Percentiles rank a stretch among this genome's conserved stretches.
Evolutionary conservation across 2,797 vertebrate species (phyloP).

Genomic region (Acipenser transmontanus): DNA sequence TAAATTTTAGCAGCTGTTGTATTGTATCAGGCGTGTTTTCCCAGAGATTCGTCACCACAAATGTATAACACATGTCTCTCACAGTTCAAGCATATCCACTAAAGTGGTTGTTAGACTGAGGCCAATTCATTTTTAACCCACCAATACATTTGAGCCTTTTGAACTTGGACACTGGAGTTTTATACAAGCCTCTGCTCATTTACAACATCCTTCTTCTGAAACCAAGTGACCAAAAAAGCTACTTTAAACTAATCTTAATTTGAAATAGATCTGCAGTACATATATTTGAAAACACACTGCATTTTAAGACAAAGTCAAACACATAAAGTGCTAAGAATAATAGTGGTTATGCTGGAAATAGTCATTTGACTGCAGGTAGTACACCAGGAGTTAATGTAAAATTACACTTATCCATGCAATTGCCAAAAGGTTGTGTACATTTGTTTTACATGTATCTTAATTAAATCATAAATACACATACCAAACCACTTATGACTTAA

Average conservation of each 20-base stretch:
- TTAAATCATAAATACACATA: constrained; percentile 2
- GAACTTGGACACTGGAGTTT: neutral
- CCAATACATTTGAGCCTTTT: neutral
- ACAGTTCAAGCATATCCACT: neutral
- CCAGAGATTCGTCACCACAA: neutral
- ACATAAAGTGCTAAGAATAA: no score
- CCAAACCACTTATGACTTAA: constrained; percentile 37
- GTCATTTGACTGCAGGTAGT: no score
- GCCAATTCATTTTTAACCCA: neutral
- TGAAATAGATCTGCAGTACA: no score
- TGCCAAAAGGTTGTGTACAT: no score
- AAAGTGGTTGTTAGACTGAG: neutral
- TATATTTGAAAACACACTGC: no score
- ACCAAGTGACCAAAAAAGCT: neutral
- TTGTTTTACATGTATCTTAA: no score
- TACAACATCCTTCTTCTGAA: constrained; percentile 3
- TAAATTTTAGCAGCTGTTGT: neutral
- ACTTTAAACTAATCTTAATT: no score
- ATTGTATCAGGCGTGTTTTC: neutral
- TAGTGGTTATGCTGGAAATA: no score
- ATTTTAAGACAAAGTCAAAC: no score
- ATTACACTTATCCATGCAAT: no score
- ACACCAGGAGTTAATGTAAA: no score
- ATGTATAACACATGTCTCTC: constrained; percentile 1
- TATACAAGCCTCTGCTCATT: constrained; percentile 5